Evolutionary conservation across 2,888 invertebrate genomes (phyloP).

Genomic region (Biston stratarius): DNA sequence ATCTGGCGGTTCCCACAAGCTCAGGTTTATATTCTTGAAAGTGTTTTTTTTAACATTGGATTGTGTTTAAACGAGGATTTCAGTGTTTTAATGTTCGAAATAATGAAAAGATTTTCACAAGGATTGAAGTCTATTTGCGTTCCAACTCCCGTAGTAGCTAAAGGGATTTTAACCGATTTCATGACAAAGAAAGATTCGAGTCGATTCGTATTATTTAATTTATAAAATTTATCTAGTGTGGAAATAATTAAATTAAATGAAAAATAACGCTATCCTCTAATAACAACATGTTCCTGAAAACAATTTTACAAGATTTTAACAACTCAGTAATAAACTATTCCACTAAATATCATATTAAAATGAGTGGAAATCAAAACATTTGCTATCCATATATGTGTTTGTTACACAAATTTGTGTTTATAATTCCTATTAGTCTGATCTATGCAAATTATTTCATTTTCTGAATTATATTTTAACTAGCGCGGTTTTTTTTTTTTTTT

Average conservation of each 20-base stretch:
- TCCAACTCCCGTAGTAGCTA: background rate
- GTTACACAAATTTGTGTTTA: no score
- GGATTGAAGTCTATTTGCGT: background rate
- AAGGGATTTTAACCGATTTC: background rate
- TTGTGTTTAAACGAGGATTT: background rate
- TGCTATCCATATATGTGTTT: no score
- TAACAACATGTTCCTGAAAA: no score
- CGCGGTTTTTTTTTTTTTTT: no score
- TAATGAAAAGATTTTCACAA: background rate
- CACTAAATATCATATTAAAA: no score
- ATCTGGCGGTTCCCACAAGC: conserved; percentile 38
- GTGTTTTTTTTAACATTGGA: background rate
- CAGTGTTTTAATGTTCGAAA: background rate
- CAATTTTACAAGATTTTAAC: background rate
- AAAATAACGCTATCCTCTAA: no score
- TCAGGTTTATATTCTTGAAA: conserved; percentile 22
- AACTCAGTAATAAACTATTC: background rate
- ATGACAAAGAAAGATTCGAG: no score
- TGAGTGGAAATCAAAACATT: no score
- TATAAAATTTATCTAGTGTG: background rate
- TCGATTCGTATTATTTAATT: no score
- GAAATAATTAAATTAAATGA: background rate
- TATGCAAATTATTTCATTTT: no score
- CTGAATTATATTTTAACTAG: no score
- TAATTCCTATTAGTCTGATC: no score